Evolutionary conservation across 1,140 invertebrate species (phyloP).

Genomic region (Cardiocondyla obscurior): DNA sequence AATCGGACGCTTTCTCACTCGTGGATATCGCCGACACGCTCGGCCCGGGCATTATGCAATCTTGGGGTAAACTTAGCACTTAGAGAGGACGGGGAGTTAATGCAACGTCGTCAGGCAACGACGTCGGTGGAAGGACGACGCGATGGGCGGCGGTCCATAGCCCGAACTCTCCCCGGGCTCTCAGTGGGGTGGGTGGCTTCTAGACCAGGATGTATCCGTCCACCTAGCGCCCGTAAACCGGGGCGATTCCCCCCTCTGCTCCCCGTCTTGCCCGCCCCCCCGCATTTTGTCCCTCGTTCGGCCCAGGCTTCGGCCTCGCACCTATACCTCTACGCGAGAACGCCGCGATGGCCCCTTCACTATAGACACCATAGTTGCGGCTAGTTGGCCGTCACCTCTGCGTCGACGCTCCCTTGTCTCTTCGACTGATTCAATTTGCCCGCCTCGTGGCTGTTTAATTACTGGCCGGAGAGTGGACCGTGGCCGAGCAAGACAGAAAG

Average conservation of each 20-base stretch:
- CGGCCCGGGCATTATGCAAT: conserved; percentile 79
- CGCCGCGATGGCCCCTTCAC: conserved; percentile 69
- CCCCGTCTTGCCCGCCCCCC: conserved; percentile 35
- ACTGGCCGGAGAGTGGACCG: conserved; percentile 82
- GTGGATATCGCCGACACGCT: conserved; percentile 24
- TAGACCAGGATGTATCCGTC: conserved; percentile 67
- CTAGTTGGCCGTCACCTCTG: conserved; percentile 83
- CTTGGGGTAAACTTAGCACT: conserved; percentile 83
- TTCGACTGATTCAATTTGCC: conserved; percentile 84
- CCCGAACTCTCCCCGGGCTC: conserved; percentile 64
- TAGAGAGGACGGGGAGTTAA: conserved; percentile 81
- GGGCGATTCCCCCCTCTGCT: conserved; percentile 48
- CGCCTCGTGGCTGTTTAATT: conserved; percentile 84
- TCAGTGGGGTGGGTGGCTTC: conserved; percentile 59
- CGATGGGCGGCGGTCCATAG: conserved; percentile 68
- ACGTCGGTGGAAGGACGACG: conserved; percentile 65
- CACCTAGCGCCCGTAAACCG: conserved; percentile 55
- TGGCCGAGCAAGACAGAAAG: conserved; percentile 63
- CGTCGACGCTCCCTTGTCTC: conserved; percentile 83
- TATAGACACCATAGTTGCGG: conserved; percentile 82
- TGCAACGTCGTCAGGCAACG: conserved; percentile 76
- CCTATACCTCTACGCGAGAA: conserved; percentile 58
- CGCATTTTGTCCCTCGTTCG: conserved; percentile 57
- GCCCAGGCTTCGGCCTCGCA: conserved; percentile 46
- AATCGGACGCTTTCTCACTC: conserved; percentile 5